Base-by-base conservation (phyloP, 2,797 vertebrate genomes). In the Falco novaeseelandiae region DNA sequence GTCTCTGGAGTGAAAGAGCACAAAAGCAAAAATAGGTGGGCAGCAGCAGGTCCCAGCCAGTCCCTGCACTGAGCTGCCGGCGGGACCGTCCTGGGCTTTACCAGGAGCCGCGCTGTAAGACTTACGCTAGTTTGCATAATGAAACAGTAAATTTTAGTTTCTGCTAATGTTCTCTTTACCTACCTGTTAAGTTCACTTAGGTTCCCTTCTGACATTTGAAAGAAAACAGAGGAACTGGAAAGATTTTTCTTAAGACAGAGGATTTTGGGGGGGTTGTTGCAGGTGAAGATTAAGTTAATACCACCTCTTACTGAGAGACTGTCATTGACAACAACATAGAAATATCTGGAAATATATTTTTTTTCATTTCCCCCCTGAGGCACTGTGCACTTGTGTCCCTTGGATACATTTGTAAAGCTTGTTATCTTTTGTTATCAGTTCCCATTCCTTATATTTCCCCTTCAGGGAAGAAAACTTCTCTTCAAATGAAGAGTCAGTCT, bases 341-440 rank as follows among this genome's bases (percentile, higher is more conserved):
- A 93, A 67, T 51, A 73, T 73, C 13, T 90, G 36, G 48, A 87
- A 82, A 76, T 20, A 74, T 51, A 3, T 38, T 55, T 15, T 59
- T 55, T 18, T 32, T 2, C 4, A 27, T 62, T 86, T 17, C 2
- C 11, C 7, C 15, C 44, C 12, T 4, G 14, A 51, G 44, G 77
- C 57, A 51, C 13, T 70, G 26, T 49, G 36, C 20, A 10, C 27
- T 94, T 62, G 8, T 63, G 66, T 74, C 30, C 71, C 69, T 65
- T 88, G 79, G 69, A 85, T 73, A 84, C 66, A 57, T 51, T 89
- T 85, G 61, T 84, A 83, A 79, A 87, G 16, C 29, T 87, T 89
- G 51, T 77, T 96, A 66, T 80, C 52, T 93, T 93, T 94, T 93
- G 55, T 93, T 90, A 94, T 81, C 76, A 36, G 74, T 95, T 94